Base-by-base conservation (phyloP, 1,140 invertebrate species). In the Caerostris extrusa region DNA sequence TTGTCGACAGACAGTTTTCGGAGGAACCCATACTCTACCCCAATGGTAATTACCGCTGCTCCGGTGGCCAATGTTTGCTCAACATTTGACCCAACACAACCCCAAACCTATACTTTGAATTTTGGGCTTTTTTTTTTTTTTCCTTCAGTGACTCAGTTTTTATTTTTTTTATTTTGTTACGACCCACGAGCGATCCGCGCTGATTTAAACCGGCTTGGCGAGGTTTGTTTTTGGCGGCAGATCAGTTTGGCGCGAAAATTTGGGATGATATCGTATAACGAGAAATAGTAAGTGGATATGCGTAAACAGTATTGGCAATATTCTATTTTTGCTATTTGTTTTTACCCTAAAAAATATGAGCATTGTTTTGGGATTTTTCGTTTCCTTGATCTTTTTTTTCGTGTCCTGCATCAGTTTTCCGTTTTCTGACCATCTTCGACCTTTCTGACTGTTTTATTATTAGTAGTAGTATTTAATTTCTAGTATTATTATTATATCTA, bases 1-100 rank as follows among this genome's bases (percentile, higher is more conserved):
- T 88, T 93, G 92, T 93, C 92, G 91, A 93, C 91, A 93, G 92
- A 93, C 92, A 34, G 58, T 71, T 81, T 88, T 81, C 14, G 17
- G n/a, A 53, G 8, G 19, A 7, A 3, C 64, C 69, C 34, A n/a
- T 34, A 12, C 86, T n/a, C 57, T 19, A 7, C 71, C 57, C 71
- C 86, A 57, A 85, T 55, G n/a, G 56, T 93, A 93, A 93, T 93
- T 93, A 93, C 92, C 86, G 89, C 92, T 61, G 92, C 93, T 83
- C 93, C 88, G 88, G 93, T 94, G 93, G 93, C 88, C 93, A 77
- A 90, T 94, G 93, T 94, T 94, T 94, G 93, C 88, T 94, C 87
- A 94, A 90, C 93, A 94, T 94, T 94, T 94, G 93, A 94, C 93
- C 93, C 93, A 64, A 83, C 64, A 71, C 64, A 86, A 87, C 64